A percentile compares a stretch with the other conserved stretches of the same genome.
These are phyloP conservation scores for Boleophthalmus pectinirostris DNA, from an alignment of 2,113 vertebrate genomes.

Conservation along the genomic window DNA sequence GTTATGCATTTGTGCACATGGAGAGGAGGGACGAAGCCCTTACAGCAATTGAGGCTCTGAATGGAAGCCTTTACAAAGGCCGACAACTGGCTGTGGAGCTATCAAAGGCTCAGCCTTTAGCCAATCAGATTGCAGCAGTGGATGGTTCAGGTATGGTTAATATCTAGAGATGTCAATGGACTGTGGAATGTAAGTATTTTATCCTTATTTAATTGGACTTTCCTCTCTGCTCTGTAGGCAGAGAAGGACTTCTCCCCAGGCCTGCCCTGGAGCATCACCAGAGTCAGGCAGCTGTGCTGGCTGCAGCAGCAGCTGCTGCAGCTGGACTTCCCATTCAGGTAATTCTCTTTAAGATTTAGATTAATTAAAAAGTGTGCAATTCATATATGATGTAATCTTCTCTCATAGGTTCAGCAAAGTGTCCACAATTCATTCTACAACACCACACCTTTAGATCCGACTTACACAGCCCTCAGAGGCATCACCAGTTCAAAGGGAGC, in stretches of 20 bases:
- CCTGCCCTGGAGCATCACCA: constrained; percentile 80
- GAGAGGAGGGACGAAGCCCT: constrained; percentile 92
- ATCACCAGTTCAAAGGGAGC: constrained; percentile 73
- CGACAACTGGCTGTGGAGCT: constrained; percentile 93
- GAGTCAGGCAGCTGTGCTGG: constrained; percentile 79
- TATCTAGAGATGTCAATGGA: neutral
- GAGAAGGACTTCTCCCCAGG: constrained; percentile 74
- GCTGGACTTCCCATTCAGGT: constrained; percentile 78
- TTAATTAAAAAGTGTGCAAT: neutral
- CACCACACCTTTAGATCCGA: constrained; percentile 81
- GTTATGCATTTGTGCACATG: constrained; percentile 98
- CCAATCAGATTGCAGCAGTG: constrained; percentile 70
- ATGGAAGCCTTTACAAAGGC: constrained; percentile 92
- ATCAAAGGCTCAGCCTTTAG: constrained; percentile 90
- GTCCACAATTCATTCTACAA: constrained; percentile 83
- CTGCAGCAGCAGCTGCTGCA: constrained; percentile 77
- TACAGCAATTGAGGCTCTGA: constrained; percentile 89
- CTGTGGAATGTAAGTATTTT: neutral
- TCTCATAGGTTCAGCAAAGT: constrained; percentile 75
- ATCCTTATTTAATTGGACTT: neutral
- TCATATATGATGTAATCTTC: neutral
- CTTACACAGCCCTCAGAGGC: constrained; percentile 80
- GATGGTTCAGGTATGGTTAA: constrained; percentile 33
- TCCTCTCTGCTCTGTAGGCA: constrained; percentile 25
- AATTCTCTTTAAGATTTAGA: neutral